Evolutionary conservation across 2,888 invertebrate species (phyloP), one percentile per base, ranked within the genome.

Genomic region (Cylindroiulus punctatus): DNA sequence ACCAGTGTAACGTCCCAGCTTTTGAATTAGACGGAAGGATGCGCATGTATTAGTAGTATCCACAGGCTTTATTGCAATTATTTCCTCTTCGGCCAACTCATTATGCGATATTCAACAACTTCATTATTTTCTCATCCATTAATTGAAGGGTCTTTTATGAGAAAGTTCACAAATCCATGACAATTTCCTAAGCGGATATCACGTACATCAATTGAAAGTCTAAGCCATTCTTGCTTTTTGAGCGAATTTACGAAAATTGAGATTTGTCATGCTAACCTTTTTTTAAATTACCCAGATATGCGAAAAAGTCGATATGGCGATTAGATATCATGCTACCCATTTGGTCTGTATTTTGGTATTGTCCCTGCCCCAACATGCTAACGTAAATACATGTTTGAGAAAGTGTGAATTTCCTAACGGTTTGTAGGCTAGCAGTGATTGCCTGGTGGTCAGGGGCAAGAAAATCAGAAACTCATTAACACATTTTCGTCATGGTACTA

Each of bases 11-110:
- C 30, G 17, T 76, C 12, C 30, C 4, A 76, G 26, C n/a, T 30
- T 30, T 76, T 76, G 30, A 76, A 76, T 76, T 76, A 17, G 76
- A 30, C 14, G 14, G 76, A 30, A 76, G 76, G 76, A 76, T 76
- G 30, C 17, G 30, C 76, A n/a, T 76, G 14, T 30, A 30, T 30
- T 14, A 10, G 0, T 12, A 44, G 76, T 30, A 30, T 76, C 32
- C 76, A 76, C 3, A 30, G 30, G 30, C 30, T 76, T 30, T 65
- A 65, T 22, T n/a, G 8, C 40, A 40, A 44, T 14, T 10, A 12
- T 12, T 8, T 30, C 0, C 12, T 32, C 14, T 52, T 7, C n/a
- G 4, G n/a, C n/a, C n/a, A n/a, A n/a, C 52, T 52, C 14, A 14
- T 76, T 30, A 76, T 14, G 14, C 32, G 76, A 1, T 0, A 3